phyloP scores from a whole-genome alignment of 1,140 invertebrate genomes.

The Homarus americanus region DNA sequence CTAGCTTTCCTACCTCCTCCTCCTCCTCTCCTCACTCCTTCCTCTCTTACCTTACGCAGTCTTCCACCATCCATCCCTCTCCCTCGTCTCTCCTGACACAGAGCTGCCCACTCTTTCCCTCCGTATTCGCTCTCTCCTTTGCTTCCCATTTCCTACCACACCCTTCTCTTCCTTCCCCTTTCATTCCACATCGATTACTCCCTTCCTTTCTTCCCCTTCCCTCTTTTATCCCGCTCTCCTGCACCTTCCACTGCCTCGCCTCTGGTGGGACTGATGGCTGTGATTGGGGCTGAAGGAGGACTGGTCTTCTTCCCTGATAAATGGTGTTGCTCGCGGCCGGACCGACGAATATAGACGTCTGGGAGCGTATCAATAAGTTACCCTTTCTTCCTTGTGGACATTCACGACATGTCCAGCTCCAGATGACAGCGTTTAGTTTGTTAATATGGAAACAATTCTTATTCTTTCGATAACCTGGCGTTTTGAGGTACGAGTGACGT shows the following conservation, averaged over 20 bases:
- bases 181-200: no score
- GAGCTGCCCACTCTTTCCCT: no score
- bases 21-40: neutral
- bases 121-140: no score
- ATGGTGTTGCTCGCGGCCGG: neutral
- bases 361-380: no score
- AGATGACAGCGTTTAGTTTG: no score
- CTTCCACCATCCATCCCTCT: neutral
- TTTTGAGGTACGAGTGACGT: no score
- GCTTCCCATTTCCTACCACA: neutral
- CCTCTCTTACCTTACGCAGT: neutral
- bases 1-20: neutral
- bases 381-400: no score
- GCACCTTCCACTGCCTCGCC: neutral
- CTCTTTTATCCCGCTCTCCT: neutral
- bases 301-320: neutral
- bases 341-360: neutral
- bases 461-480: no score
- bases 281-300: slow-evolving; percentile 7
- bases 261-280: slow-evolving; percentile 14
- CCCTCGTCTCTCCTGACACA: no score
- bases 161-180: neutral
- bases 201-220: neutral
- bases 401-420: no score
- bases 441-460: no score